Conservation (phyloP, 2,797 vertebrate species). For the Eidolon dupreanum region DNA sequence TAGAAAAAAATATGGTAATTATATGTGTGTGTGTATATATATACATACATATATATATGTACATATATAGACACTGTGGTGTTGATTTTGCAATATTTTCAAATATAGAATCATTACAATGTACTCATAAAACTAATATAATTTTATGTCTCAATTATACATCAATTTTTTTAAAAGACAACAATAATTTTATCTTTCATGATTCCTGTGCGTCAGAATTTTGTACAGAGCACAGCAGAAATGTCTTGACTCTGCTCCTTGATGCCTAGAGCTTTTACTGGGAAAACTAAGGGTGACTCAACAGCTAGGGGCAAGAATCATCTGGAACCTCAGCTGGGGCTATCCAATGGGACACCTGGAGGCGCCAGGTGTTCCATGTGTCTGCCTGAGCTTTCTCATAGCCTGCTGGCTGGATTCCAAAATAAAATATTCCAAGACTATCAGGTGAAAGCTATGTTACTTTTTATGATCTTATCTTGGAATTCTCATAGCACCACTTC, state of each 20-base stretch:
- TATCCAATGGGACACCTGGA: rapidly evolving
- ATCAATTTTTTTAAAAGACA: background rate
- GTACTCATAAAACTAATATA: background rate
- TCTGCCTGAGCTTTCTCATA: background rate
- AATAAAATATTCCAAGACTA: background rate
- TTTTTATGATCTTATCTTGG: background rate
- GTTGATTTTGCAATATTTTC: background rate
- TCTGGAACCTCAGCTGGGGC: background rate
- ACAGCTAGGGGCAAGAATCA: background rate
- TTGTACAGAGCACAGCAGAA: background rate
- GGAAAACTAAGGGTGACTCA: background rate
- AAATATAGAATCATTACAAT: background rate
- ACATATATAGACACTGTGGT: background rate
- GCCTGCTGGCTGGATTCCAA: background rate
- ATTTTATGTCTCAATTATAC: background rate
- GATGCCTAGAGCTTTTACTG: background rate
- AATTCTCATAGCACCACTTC: background rate
- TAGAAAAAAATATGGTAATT: background rate
- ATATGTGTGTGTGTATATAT: background rate
- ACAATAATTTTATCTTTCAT: background rate
- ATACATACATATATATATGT: background rate
- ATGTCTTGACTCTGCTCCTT: background rate
- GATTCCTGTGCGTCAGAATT: background rate
- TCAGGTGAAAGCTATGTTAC: background rate
- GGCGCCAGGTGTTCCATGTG: background rate